These are phyloP conservation scores for Tapirus indicus DNA, from an alignment of 2,797 vertebrate species.

Conservation along the genomic window DNA sequence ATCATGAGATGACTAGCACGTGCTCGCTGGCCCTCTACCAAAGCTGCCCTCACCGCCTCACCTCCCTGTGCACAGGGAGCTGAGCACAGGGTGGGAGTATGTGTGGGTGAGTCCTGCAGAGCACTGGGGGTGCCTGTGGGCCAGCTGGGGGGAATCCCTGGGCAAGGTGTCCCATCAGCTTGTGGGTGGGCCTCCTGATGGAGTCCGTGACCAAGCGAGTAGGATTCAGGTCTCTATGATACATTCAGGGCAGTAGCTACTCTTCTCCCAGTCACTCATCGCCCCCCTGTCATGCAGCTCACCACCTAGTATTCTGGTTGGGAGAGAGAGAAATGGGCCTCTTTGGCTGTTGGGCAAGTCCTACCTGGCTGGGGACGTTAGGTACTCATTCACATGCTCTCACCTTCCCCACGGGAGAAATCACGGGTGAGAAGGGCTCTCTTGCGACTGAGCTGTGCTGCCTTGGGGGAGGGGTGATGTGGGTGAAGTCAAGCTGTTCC, in stretches of 20 bases:
- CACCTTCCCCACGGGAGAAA: not conserved
- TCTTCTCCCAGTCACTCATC: not conserved
- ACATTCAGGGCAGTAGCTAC: not conserved
- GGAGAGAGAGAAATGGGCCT: too few relatives aligned
- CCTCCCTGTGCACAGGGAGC: not conserved
- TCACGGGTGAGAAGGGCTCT: not conserved
- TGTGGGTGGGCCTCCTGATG: not conserved
- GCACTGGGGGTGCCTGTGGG: not conserved
- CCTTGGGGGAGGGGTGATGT: not conserved
- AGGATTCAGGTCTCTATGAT: accelerated
- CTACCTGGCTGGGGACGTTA: accelerated
- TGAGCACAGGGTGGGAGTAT: not conserved
- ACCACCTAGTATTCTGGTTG: not conserved
- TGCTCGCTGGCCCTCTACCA: not conserved
- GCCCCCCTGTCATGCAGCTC: not conserved
- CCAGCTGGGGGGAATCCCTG: too few relatives aligned
- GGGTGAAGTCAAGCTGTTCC: not conserved
- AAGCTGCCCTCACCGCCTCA: too few relatives aligned
- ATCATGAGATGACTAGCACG: not conserved
- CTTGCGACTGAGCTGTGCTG: not conserved
- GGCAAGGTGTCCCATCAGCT: not conserved
- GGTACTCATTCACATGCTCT: accelerated
- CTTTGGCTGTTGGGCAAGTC: too few relatives aligned
- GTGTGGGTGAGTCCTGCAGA: too few relatives aligned
- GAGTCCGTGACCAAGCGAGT: too few relatives aligned